phyloP scores from a whole-genome alignment of 1,140 invertebrate genomes.

The Drosophila insularis region DNA sequence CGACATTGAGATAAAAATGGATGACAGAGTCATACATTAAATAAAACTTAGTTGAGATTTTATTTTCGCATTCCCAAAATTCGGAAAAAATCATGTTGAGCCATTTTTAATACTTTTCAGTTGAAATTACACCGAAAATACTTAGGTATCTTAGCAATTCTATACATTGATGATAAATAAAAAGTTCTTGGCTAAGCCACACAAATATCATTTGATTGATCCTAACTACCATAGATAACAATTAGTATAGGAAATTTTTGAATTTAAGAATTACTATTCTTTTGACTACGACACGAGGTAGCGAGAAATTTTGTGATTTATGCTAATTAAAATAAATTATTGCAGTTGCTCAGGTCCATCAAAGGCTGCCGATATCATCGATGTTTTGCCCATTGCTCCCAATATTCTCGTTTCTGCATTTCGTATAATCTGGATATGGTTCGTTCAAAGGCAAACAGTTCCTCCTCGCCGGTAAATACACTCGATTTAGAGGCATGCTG shows the following conservation, averaged over 20 bases:
- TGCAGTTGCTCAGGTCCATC: constrained; percentile 25
- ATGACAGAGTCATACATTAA: too few species aligned
- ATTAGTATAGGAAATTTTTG: background rate
- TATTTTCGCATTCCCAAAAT: too few species aligned
- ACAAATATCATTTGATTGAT: background rate
- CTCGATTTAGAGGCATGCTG: constrained; percentile 84
- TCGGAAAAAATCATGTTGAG: background rate
- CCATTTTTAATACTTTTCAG: background rate
- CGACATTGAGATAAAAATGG: too few species aligned
- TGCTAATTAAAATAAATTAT: constrained; percentile 50
- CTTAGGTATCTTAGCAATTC: constrained; percentile 2
- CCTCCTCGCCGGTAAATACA: constrained; percentile 98
- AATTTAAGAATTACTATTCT: background rate
- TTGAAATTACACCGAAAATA: constrained; percentile 1
- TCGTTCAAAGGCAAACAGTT: constrained; percentile 97
- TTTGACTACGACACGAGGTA: constrained; percentile 32
- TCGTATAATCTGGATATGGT: constrained; percentile 95
- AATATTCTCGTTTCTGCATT: constrained; percentile 97
- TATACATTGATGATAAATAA: background rate
- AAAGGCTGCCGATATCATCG: constrained; percentile 66
- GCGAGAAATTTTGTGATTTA: constrained; percentile 33
- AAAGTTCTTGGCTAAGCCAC: background rate
- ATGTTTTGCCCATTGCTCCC: constrained; percentile 90
- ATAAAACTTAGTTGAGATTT: too few species aligned
- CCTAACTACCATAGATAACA: background rate